Evolutionary conservation across 1,140 invertebrate species (phyloP), one percentile per base, ranked within the genome.

Genomic region (Rhopalosiphum padi): DNA sequence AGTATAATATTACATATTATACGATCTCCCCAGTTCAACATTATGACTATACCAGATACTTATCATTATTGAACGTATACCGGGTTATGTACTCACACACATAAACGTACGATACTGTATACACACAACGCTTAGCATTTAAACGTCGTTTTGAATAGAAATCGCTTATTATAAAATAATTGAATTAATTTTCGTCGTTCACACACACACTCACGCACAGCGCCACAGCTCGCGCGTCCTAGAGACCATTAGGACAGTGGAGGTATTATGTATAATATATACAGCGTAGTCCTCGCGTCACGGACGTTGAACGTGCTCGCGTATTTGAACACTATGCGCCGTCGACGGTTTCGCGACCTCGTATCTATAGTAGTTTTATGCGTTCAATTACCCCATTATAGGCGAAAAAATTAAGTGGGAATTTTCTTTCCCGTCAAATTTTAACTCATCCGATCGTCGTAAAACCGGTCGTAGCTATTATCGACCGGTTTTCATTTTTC

Each of bases 151-250:
- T 88, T 53, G 87, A 88, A 88, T 88, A 88, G 87, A 51, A 88
- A 88, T 88, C 87, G 87, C 46, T 88, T 35, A 88, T 88, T 88
- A 88, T 51, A 87, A 88, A 88, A 88, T 88, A 88, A 88, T 88
- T 35, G 46, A 88, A 88, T 88, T 51, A 88, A 88, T 88, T 88
- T 51, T 88, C 87, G 87, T 88, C 35, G 86, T 48, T n/a, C 43
- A n/a, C 43, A 48, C 30, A 88, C 46, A 46, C 68, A 25, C 30
- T 25, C n/a, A 60, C 55, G 23, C 43, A 46, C 0, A 37, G 23
- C 82, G 82, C 35, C 77, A 82, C 35, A n/a, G 35, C 77, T 83
- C 77, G 35, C n/a, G 60, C 60, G 85, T 86, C 85, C 85, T 86
- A 86, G 41, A 86, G 37, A 86, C 37, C 41, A 86, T 86, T 86